Conservation (phyloP, 2,113 vertebrate species). For the Heterocephalus glaber region DNA sequence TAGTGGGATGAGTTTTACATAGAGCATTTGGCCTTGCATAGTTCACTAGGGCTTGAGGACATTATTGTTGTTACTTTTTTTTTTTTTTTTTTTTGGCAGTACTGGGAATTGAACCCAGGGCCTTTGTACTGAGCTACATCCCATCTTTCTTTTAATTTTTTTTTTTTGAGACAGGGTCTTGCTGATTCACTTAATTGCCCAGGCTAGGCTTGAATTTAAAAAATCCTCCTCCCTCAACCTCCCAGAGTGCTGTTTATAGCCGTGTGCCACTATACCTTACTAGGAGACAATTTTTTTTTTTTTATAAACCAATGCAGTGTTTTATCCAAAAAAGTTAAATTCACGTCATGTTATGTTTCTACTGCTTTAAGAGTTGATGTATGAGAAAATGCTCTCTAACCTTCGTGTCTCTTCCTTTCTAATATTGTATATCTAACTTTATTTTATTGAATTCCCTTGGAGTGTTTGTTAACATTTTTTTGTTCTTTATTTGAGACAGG, state of each 20-base stretch:
- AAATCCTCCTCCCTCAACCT: no score
- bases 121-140: no score
- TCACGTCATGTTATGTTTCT: not conserved
- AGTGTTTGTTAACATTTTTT: not conserved
- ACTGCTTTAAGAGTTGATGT: not conserved
- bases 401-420: not conserved
- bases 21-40: not conserved
- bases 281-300: not conserved
- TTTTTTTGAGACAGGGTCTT: no score
- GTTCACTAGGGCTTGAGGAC: not conserved
- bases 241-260: no score
- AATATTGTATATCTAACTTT: not conserved
- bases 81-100: no score
- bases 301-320: not conserved
- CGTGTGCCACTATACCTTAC: no score
- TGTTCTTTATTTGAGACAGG: no score
- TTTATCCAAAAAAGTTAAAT: slow-evolving; percentile 27
- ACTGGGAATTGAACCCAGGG: no score
- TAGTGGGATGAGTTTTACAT: not conserved
- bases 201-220: no score
- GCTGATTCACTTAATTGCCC: no score
- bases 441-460: not conserved
- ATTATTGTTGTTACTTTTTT: no score
- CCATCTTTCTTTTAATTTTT: no score
- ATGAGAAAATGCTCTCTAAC: not conserved